Percentiles rank a stretch among this genome's conserved stretches.
phyloP scores from a whole-genome alignment of 2,113 vertebrate genomes.

The Mastomys coucha region DNA sequence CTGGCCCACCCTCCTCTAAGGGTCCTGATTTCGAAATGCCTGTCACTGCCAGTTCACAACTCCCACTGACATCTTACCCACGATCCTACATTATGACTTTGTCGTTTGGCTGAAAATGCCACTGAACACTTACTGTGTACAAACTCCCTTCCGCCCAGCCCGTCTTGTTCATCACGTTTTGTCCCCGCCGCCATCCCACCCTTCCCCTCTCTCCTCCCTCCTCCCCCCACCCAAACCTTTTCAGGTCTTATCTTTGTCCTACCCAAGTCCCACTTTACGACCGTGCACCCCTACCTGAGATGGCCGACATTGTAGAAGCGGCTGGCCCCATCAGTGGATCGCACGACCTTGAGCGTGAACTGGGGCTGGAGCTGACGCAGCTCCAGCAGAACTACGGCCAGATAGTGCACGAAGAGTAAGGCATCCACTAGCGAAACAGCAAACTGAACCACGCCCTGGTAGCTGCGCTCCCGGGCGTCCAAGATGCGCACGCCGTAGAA shows the following conservation, averaged over 20 bases:
- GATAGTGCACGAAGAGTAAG: conserved; percentile 95
- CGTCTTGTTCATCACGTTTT: not conserved
- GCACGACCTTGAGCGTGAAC: conserved; percentile 95
- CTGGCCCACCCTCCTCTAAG: not conserved
- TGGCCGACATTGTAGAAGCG: conserved; percentile 95
- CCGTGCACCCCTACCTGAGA: conserved; percentile 89
- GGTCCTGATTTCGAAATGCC: not conserved
- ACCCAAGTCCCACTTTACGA: not conserved
- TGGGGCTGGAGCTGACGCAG: conserved; percentile 95
- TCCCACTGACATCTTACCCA: not conserved
- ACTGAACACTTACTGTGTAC: not conserved
- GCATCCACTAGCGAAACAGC: conserved; percentile 95
- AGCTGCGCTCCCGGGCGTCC: conserved; percentile 91
- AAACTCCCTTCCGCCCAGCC: not conserved
- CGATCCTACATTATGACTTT: not conserved
- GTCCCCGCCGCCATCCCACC: not conserved
- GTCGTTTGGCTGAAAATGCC: not conserved
- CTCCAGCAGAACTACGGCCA: conserved; percentile 95
- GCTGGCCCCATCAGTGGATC: conserved; percentile 94
- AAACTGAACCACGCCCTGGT: conserved; percentile 94
- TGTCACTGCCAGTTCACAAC: not conserved
- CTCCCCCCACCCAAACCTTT: not conserved
- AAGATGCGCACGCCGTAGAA: conserved; percentile 94
- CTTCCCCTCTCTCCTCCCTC: accelerated
- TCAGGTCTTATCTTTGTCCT: no score